A percentile compares a stretch with the other conserved stretches of the same genome.
These are phyloP conservation scores for Mungos mungo DNA, from an alignment of 2,113 vertebrate genomes.

Conservation along the genomic window DNA sequence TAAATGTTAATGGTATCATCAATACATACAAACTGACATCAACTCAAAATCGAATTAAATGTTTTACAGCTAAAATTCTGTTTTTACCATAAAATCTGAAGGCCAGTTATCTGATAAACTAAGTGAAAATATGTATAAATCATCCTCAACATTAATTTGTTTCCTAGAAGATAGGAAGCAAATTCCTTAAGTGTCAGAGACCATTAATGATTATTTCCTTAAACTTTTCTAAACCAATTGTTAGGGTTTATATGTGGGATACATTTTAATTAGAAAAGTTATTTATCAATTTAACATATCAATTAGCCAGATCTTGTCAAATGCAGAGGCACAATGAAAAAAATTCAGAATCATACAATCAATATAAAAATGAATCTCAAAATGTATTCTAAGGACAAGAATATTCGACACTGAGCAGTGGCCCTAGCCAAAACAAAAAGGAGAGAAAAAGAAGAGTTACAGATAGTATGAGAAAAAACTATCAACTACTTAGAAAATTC, in stretches of 20 bases:
- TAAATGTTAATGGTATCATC: slow-evolving; percentile 4
- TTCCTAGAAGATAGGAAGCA: neutral
- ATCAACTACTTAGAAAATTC: neutral
- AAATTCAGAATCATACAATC: slow-evolving; percentile 11
- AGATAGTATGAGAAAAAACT: neutral
- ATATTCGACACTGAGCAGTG: neutral
- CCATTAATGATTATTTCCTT: slow-evolving; percentile 13
- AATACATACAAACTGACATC: slow-evolving; percentile 1
- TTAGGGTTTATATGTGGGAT: neutral
- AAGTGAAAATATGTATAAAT: slow-evolving; percentile 28
- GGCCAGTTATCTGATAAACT: neutral
- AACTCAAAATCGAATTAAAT: slow-evolving; percentile 3
- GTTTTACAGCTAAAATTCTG: neutral
- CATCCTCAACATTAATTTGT: neutral
- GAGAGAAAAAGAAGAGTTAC: neutral
- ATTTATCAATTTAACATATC: neutral
- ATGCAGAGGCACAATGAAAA: slow-evolving; percentile 23
- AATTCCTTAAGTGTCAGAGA: slow-evolving; percentile 22
- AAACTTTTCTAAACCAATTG: slow-evolving; percentile 40
- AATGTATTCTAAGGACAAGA: neutral
- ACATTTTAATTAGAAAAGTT: slow-evolving; percentile 29
- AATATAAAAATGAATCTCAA: slow-evolving; percentile 22
- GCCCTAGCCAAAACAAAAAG: neutral
- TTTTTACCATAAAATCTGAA: slow-evolving; percentile 48
- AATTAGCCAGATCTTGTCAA: neutral